These are phyloP conservation scores for Podiceps cristatus DNA, from an alignment of 2,113 vertebrate genomes.

Conservation along the genomic window DNA sequence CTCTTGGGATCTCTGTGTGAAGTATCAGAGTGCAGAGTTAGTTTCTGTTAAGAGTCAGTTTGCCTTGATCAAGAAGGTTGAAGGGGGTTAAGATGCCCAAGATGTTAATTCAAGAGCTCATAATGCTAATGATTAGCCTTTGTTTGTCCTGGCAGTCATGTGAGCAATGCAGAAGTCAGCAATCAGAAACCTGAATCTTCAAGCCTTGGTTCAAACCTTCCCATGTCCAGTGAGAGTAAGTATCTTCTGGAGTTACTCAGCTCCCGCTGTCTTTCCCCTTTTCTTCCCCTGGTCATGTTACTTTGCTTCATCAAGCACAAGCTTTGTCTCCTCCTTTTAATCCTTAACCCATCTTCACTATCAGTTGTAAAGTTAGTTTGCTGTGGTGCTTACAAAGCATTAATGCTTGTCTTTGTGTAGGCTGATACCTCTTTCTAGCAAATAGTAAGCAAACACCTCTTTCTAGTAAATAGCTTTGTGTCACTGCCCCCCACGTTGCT, in stretches of 20 bases:
- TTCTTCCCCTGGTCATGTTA: not conserved
- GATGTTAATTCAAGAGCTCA: not conserved
- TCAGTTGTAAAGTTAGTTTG: not conserved
- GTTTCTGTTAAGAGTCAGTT: not conserved
- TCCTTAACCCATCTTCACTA: not conserved
- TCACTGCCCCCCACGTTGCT: not conserved
- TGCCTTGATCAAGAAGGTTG: not conserved
- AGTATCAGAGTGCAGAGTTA: not conserved
- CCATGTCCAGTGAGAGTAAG: constrained; percentile 83
- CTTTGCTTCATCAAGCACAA: not conserved
- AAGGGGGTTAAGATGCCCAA: not conserved
- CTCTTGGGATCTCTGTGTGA: not conserved
- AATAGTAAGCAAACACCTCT: not conserved
- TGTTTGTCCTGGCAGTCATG: constrained; percentile 75
- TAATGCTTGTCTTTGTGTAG: not conserved
- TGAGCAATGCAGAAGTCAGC: constrained; percentile 74
- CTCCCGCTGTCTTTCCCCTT: not conserved
- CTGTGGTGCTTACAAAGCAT: not conserved
- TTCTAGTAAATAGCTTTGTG: not conserved
- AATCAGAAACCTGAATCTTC: constrained; percentile 81
- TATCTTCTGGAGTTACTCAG: not conserved
- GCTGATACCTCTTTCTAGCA: not conserved
- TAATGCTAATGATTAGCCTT: not conserved
- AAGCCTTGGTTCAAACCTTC: constrained; percentile 77
- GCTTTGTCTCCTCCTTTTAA: not conserved